Evolutionary conservation across 2,113 vertebrate genomes (phyloP).

Genomic region (Calidris pygmaea): DNA sequence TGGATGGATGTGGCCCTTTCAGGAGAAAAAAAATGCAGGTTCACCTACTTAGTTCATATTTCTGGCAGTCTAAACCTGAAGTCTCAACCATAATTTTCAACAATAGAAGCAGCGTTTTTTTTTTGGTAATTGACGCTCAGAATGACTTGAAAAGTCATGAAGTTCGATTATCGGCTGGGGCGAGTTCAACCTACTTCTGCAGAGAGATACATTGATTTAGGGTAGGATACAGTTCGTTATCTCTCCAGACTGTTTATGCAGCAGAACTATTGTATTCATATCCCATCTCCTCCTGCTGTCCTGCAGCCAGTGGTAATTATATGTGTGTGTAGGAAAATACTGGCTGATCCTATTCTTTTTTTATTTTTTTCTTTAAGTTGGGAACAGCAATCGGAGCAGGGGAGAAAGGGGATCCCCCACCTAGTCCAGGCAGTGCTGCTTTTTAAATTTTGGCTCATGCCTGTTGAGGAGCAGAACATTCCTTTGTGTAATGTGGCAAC

Average conservation of each 20-base stretch:
- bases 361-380: background rate
- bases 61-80: background rate
- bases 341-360: background rate
- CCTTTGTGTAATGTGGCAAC: slow-evolving; percentile 22
- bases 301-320: background rate
- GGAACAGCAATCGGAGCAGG: background rate
- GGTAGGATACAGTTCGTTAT: background rate
- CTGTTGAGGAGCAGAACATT: slow-evolving; percentile 5
- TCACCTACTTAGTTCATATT: background rate
- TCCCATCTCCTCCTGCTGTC: too few relatives aligned
- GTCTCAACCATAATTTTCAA: background rate
- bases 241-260: background rate
- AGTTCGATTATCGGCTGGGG: background rate
- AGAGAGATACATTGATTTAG: background rate
- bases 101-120: background rate
- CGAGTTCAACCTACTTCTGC: background rate
- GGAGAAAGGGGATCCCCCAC: background rate
- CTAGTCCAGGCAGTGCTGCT: background rate
- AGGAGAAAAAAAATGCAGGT: background rate
- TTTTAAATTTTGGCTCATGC: background rate
- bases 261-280: background rate
- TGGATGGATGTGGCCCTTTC: background rate
- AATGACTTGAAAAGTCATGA: background rate
- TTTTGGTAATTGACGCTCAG: background rate
- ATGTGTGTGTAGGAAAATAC: background rate